Conservation (phyloP, 2,113 vertebrate species). For the Pantherophis guttatus region DNA sequence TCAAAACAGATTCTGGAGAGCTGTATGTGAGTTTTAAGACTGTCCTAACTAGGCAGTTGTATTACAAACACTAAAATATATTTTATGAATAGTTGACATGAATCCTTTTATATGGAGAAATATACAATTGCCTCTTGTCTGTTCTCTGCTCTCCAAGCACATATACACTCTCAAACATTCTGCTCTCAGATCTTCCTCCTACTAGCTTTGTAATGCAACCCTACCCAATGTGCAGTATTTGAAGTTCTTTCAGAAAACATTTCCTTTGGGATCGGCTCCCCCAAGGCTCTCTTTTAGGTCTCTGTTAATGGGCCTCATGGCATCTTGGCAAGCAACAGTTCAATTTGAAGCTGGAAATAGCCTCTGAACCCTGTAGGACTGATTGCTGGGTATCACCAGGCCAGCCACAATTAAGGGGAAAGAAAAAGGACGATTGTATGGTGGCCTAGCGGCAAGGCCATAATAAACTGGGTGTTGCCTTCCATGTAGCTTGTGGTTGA, state of each 20-base stretch:
- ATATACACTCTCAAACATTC: not conserved
- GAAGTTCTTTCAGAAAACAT: not conserved
- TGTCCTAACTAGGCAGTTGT: not conserved
- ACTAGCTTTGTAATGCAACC: not conserved
- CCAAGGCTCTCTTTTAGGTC: slow-evolving; percentile 11
- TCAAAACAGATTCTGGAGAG: not conserved
- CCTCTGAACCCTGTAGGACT: slow-evolving; percentile 17
- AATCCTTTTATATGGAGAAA: not conserved
- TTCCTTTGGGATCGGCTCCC: not conserved
- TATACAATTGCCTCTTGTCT: not conserved
- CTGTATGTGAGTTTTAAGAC: not conserved
- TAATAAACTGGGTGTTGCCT: slow-evolving; percentile 27
- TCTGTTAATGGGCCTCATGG: slow-evolving; percentile 13
- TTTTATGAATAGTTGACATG: not conserved
- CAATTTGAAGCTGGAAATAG: slow-evolving; percentile 34
- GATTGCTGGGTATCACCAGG: slow-evolving; percentile 32
- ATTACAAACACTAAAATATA: not conserved
- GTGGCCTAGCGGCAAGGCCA: slow-evolving; percentile 23
- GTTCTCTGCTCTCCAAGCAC: not conserved
- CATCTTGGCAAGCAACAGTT: slow-evolving; percentile 29
- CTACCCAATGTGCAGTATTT: not conserved
- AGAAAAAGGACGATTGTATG: slow-evolving; percentile 24
- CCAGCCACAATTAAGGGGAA: slow-evolving; percentile 30
- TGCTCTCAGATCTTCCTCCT: not conserved
- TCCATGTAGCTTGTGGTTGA: slow-evolving; percentile 17